Conservation (phyloP, 2,888 invertebrate species). For the Peribatodes rhomboidaria region DNA sequence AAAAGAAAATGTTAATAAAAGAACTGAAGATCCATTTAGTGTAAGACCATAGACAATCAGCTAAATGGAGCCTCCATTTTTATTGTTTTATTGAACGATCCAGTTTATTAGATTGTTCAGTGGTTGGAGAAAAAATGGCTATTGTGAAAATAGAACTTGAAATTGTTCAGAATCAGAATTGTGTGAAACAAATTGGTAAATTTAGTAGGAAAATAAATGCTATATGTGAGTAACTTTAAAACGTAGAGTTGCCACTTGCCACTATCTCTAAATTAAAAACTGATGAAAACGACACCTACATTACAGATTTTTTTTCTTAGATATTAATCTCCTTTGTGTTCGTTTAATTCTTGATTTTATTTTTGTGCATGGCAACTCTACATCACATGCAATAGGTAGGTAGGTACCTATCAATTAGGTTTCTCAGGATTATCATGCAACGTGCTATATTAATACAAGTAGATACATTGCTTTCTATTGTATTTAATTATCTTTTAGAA, state of each 20-base stretch:
- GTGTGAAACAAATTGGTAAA: constrained; percentile 25
- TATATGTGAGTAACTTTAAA: constrained; percentile 13
- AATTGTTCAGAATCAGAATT: constrained; percentile 28
- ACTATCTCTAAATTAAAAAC: background rate
- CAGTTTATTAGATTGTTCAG: constrained; percentile 43
- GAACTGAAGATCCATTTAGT: constrained; percentile 39
- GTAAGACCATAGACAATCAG: constrained; percentile 35
- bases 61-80: constrained; percentile 43
- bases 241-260: constrained; percentile 25
- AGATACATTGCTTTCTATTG: constrained; percentile 72
- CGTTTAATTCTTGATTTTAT: background rate
- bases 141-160: constrained; percentile 36
- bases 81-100: constrained; percentile 43
- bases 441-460: constrained; percentile 61
- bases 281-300: background rate
- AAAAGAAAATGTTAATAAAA: constrained; percentile 47
- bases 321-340: background rate
- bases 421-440: constrained; percentile 60
- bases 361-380: constrained; percentile 24
- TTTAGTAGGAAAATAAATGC: constrained; percentile 15
- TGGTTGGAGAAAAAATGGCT: constrained; percentile 35
- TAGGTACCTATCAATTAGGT: constrained; percentile 19
- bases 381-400: constrained; percentile 45
- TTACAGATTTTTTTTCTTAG: background rate
- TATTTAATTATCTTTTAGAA: too few relatives aligned